Base-by-base conservation (phyloP, 2,797 vertebrate genomes). In the Cyclopterus lumpus region DNA sequence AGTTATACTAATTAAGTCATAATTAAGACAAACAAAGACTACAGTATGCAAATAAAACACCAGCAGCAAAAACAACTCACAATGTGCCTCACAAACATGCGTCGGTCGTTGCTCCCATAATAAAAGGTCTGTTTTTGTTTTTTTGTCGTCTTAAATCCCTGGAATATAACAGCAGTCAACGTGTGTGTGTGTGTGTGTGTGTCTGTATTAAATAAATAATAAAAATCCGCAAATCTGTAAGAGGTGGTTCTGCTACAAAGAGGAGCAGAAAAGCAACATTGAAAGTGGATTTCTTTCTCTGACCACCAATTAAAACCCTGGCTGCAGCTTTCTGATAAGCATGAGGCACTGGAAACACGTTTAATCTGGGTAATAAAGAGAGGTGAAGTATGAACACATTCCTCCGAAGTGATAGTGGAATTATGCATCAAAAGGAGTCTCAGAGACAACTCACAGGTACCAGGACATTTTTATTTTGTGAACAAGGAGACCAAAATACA, bases 291-390 rank as follows among this genome's bases (percentile, higher is more conserved):
- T 44, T 49, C 5, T 70, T 42, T n/a, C 58, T 42, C 69, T 49
- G 57, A 62, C 38, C 10, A 54, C 55, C 8, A 3, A 20, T 24
- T 44, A 14, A 53, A 73, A 48, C 55, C 24, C 20, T 32, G 34
- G 18, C 16, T 61, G 18, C 48, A 48, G 38, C 69, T 49, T 73
- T 60, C n/a, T 54, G 46, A 42, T 64, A 8, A 65, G 71, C 16
- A 36, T 34, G 36, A 44, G 36, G 44, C 8, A 11, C 15, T 30
- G 11, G 20, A 44, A 34, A 58, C 16, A 30, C 20, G n/a, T 54
- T 72, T 48, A 26, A 48, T 26, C 8, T 12, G 48, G 26, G 44
- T 15, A 40, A 65, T 38, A 48, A 24, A 68, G 69, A 58, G 12
- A 68, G 24, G 40, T n/a, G 26, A 73, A 68, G 2, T 44, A 38